These are phyloP conservation scores for Phalangium opilio DNA, from an alignment of 2,888 invertebrate genomes.

Conservation along the genomic window DNA sequence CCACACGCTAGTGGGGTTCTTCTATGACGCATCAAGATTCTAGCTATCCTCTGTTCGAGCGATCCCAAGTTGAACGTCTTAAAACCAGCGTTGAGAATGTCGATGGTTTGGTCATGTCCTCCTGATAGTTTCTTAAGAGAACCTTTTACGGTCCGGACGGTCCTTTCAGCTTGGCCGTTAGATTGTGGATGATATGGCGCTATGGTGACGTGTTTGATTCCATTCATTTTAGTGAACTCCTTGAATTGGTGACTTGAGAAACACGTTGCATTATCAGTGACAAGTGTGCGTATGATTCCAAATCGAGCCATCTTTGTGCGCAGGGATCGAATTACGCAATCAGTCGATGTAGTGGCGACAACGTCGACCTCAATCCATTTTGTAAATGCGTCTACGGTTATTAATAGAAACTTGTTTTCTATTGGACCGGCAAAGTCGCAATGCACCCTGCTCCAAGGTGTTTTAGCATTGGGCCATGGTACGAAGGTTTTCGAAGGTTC, in stretches of 20 bases:
- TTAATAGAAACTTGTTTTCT: constrained; percentile 23
- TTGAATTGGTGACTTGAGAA: constrained; percentile 23
- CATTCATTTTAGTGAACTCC: constrained; percentile 14
- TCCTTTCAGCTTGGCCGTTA: constrained; percentile 23
- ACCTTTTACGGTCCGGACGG: not conserved
- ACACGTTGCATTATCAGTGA: constrained; percentile 26
- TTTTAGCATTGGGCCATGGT: constrained; percentile 13
- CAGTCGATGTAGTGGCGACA: constrained; percentile 14
- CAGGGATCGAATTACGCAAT: constrained; percentile 17
- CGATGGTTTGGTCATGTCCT: no score
- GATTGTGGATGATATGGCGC: constrained; percentile 23
- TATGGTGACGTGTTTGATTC: constrained; percentile 5
- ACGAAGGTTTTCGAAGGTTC: not conserved
- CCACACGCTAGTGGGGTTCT: no score
- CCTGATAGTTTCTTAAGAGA: not conserved
- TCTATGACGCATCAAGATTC: no score
- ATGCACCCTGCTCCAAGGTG: constrained; percentile 30
- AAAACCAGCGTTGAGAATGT: no score
- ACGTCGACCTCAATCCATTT: constrained; percentile 31
- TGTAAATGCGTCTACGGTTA: constrained; percentile 31
- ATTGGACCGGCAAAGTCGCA: constrained; percentile 33
- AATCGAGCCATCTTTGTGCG: constrained; percentile 18
- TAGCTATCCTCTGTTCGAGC: no score
- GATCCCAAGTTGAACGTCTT: no score
- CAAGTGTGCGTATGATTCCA: constrained; percentile 23